Conservation (phyloP, 2,113 vertebrate species). For the Aegotheles bennettii region DNA sequence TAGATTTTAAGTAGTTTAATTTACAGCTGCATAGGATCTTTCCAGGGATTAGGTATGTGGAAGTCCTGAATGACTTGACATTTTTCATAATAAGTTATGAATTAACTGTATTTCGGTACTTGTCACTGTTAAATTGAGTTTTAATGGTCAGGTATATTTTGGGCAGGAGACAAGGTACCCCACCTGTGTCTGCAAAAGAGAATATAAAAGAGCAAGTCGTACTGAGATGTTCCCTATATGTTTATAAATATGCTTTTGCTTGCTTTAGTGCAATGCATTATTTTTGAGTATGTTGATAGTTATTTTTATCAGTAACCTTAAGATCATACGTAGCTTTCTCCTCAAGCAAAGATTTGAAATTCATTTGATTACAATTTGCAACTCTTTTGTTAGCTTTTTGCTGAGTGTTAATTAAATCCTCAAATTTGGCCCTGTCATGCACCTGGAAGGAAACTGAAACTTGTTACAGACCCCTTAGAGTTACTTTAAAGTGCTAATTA, state of each 20-base stretch:
- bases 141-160: neutral
- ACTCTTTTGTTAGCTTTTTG: slow-evolving; percentile 13
- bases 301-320: neutral
- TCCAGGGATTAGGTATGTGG: neutral
- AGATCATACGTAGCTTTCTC: neutral
- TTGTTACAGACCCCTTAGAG: neutral
- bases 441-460: neutral
- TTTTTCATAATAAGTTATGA: neutral
- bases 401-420: slow-evolving; percentile 6
- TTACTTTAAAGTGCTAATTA: neutral
- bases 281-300: neutral
- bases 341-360: neutral
- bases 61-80: neutral
- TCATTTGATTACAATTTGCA: neutral
- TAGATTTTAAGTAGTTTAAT: neutral
- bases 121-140: neutral
- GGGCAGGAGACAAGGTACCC: neutral
- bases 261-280: neutral
- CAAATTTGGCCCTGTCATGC: neutral
- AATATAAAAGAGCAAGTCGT: neutral
- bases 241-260: neutral
- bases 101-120: neutral
- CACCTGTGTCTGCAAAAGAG: neutral
- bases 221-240: neutral
- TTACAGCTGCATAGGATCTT: neutral